Evolutionary conservation across 2,113 vertebrate species (phyloP).

Genomic region (Oxygymnocypris stewartii): DNA sequence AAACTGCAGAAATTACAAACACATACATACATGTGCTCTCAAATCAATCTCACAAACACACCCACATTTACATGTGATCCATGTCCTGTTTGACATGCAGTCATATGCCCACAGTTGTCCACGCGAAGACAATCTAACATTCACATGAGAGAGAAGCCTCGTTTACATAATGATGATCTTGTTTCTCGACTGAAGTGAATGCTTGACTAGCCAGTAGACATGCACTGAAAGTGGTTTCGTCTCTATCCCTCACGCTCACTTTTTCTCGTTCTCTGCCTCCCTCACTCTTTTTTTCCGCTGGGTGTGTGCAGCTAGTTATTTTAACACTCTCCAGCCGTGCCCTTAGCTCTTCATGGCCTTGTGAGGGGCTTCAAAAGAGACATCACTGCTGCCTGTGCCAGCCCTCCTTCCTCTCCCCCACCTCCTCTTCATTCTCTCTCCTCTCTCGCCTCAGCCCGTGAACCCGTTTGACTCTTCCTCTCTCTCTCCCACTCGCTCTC

Average conservation of each 20-base stretch:
- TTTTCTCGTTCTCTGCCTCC: constrained; percentile 17
- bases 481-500: constrained; percentile 48
- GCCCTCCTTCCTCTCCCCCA: constrained; percentile 33
- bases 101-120: constrained; percentile 23
- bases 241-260: constrained; percentile 8
- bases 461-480: constrained; percentile 51
- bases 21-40: constrained; percentile 35
- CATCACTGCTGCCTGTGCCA: constrained; percentile 51
- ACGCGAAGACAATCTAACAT: background rate
- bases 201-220: constrained; percentile 42
- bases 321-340: constrained; percentile 46
- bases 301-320: constrained; percentile 31
- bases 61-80: constrained; percentile 19
- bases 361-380: constrained; percentile 58
- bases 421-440: constrained; percentile 46
- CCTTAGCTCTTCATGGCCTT: constrained; percentile 56
- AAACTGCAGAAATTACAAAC: constrained; percentile 16
- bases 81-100: constrained; percentile 13
- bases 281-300: constrained; percentile 59
- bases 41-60: constrained; percentile 30
- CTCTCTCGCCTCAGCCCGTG: constrained; percentile 33
- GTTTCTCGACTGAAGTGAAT: constrained; percentile 35
- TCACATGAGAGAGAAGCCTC: constrained; percentile 24
- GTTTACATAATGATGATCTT: constrained; percentile 40
- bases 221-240: background rate